Conservation (phyloP, 2,888 invertebrate genomes). For the Catocala fraxini region DNA sequence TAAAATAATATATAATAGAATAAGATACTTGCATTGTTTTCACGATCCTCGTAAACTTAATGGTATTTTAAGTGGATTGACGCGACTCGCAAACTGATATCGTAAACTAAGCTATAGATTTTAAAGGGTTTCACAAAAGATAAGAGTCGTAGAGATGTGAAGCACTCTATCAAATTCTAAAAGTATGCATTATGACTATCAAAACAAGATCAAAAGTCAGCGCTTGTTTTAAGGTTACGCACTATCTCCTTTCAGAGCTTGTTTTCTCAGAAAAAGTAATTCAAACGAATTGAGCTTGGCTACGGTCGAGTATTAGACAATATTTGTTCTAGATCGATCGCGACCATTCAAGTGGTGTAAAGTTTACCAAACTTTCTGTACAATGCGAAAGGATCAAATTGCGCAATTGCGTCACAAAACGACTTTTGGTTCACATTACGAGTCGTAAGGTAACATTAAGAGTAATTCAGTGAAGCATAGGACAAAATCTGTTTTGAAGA, state of each 20-base stretch:
- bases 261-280: constrained; percentile 55
- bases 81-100: constrained; percentile 58
- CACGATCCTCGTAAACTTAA: constrained; percentile 61
- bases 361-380: constrained; percentile 46
- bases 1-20: constrained; percentile 36
- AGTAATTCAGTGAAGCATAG: constrained; percentile 48
- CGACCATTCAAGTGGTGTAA: constrained; percentile 38
- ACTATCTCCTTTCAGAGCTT: constrained; percentile 36
- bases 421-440: constrained; percentile 52
- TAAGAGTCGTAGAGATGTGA: constrained; percentile 41
- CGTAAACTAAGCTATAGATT: constrained; percentile 60
- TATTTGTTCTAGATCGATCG: constrained; percentile 58
- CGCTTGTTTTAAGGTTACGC: constrained; percentile 17
- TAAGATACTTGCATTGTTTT: constrained; percentile 48
- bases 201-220: constrained; percentile 39
- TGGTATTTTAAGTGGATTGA: constrained; percentile 53
- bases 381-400: constrained; percentile 53
- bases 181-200: constrained; percentile 27
- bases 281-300: constrained; percentile 52
- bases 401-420: constrained; percentile 47
- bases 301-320: constrained; percentile 53
- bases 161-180: constrained; percentile 28
- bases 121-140: constrained; percentile 47
- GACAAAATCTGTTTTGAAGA: constrained; percentile 53
- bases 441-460: constrained; percentile 33